Evolutionary conservation across 1,140 invertebrate species (phyloP), one percentile per base, ranked within the genome.

Genomic region (Sesamia nonagrioides): DNA sequence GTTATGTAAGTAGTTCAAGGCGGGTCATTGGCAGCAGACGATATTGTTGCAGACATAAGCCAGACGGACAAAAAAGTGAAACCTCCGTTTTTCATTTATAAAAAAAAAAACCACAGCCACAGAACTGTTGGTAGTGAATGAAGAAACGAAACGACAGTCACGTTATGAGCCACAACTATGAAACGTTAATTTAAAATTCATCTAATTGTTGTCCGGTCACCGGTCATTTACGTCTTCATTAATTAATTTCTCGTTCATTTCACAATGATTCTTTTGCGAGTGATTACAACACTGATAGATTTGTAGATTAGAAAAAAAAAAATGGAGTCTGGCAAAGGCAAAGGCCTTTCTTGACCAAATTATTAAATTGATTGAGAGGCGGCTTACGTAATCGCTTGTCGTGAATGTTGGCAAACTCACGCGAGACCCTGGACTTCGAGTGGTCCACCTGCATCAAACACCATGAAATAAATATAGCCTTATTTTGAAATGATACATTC

Each of bases 31-130:
- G 86, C 91, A 86, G 87, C 85, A 86, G 83, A 88, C 87, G 83
- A 76, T 80, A 83, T 88, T 87, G 82, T 75, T 85, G 82, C 89
- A 94, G 92, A 94, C 92, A 81, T 81, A 78, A 83, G 81, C 91
- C 89, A 94, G 93, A 94, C 93, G 88, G 76, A 78, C 92, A 94
- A 94, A 94, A 94, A 94, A 94, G 91, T 93, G 90, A 92, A 93
- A 93, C 89, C 86, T 86, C 86, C 85, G 84, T 86, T 92, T 91
- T 90, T 90, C 86, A 82, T 63, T 87, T 83, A n/a, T n/a, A 79
- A 85, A 86, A 88, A 84, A 86, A 85, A 88, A 82, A 85, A 1
- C 82, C 82, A 84, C 76, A 79, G 79, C 82, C 79, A 77, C 82
- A 60, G 75, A 48, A 61, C 56, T 33, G 72, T 61, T 61, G 68